These are phyloP conservation scores for Corythornis madagascariensis DNA, from an alignment of 2,113 vertebrate genomes.

Conservation along the genomic window DNA sequence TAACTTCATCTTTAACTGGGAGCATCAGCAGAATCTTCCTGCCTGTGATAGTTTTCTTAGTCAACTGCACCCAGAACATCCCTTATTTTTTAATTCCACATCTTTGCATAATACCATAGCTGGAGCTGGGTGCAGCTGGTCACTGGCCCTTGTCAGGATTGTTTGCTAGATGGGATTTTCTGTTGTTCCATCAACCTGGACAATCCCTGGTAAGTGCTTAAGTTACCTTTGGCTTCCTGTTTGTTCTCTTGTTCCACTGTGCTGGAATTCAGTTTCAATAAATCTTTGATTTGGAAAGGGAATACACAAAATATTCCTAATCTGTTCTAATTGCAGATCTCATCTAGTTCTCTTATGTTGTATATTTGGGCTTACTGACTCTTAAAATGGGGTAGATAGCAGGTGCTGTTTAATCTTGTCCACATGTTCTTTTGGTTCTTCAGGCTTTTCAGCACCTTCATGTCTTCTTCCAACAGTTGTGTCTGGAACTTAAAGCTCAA, in stretches of 20 bases:
- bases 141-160: rapidly evolving
- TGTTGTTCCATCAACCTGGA: not conserved
- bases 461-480: not conserved
- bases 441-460: rapidly evolving
- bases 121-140: not conserved
- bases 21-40: not conserved
- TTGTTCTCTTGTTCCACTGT: not conserved
- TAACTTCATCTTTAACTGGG: not conserved
- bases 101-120: rapidly evolving
- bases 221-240: not conserved
- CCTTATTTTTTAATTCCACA: too few species aligned
- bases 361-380: not conserved
- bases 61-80: not conserved
- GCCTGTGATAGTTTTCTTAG: rapidly evolving
- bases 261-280: not conserved
- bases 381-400: not conserved
- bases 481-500: not conserved
- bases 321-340: not conserved
- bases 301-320: not conserved
- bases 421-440: not conserved
- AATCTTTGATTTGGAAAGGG: not conserved
- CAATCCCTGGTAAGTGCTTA: not conserved
- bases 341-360: not conserved
- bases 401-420: not conserved
- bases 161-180: not conserved